Percentiles rank a stretch among this genome's conserved stretches.
phyloP scores from a whole-genome alignment of 2,113 vertebrate species.

The Syngnathus typhle region DNA sequence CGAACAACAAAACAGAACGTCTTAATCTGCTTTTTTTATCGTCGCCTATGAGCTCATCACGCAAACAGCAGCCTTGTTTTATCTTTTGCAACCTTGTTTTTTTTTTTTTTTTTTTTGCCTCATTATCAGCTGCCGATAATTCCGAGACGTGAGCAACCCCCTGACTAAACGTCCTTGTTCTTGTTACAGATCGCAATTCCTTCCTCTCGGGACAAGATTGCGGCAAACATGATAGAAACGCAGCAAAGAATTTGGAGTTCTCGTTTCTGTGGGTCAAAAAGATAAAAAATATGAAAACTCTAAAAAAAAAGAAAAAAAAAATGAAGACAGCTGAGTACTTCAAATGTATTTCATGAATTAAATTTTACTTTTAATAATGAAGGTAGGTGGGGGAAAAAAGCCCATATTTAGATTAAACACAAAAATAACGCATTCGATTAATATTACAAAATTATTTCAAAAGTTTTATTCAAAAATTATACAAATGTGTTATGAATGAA shows the following conservation, averaged over 20 bases:
- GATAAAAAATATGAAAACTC: background rate
- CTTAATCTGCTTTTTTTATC: background rate
- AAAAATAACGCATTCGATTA: no score
- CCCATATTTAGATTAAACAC: no score
- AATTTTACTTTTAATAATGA: no score
- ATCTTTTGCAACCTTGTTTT: background rate
- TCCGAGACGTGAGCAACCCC: constrained; percentile 4
- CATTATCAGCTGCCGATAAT: constrained; percentile 14
- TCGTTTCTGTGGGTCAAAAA: background rate
- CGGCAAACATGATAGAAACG: background rate
- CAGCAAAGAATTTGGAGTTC: background rate
- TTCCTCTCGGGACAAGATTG: background rate
- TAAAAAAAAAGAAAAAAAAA: no score
- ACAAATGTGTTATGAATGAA: no score
- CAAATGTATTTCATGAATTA: no score
- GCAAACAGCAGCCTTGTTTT: constrained; percentile 13
- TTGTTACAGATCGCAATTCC: background rate
- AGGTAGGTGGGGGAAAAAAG: no score
- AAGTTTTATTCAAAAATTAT: no score
- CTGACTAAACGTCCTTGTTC: background rate
- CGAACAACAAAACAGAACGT: background rate
- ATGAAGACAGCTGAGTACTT: no score
- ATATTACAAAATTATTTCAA: no score
- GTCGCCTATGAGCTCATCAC: background rate
- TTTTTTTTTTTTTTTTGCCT: no score